Conservation (phyloP, 2,888 invertebrate species). For the Caenorhabditis japonica region DNA sequence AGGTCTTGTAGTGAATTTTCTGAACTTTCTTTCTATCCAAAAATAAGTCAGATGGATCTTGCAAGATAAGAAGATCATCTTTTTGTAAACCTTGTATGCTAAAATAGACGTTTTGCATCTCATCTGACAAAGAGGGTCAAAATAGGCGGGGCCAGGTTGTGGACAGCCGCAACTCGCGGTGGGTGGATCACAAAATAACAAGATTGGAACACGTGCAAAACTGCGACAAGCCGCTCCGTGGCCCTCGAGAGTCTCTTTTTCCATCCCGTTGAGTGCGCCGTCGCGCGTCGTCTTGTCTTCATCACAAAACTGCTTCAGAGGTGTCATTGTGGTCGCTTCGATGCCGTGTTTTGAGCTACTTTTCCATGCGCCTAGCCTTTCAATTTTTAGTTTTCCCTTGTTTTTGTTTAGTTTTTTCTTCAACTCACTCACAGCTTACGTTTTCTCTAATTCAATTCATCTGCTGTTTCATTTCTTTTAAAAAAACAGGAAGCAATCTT, state of each 20-base stretch:
- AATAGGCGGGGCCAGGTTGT: slow-evolving; percentile 22
- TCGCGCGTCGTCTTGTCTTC: slow-evolving; percentile 35
- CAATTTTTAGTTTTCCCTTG: slow-evolving; percentile 16
- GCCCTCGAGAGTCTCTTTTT: slow-evolving; percentile 42
- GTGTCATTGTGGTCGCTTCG: slow-evolving; percentile 37
- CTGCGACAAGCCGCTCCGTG: slow-evolving; percentile 9
- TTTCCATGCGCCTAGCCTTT: slow-evolving; percentile 1
- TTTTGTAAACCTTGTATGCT: no score
- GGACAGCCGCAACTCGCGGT: slow-evolving; percentile 13
- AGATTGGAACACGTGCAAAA: slow-evolving; percentile 52
- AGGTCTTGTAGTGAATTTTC: no score
- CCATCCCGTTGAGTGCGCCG: slow-evolving; percentile 36
- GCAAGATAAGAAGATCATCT: no score
- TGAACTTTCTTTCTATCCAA: no score
- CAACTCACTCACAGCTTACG: no score
- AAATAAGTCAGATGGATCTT: no score
- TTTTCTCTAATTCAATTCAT: no score
- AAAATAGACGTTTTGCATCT: no score
- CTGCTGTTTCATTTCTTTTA: no score
- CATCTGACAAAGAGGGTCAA: no score
- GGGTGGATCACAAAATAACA: slow-evolving; percentile 46
- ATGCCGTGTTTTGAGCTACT: slow-evolving; percentile 34
- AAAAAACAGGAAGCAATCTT: no score
- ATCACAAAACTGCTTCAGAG: slow-evolving; percentile 44
- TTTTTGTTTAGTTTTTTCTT: slow-evolving; percentile 11